Evolutionary conservation across 2,113 vertebrate genomes (phyloP).

Genomic region (Haplochromis burtoni): DNA sequence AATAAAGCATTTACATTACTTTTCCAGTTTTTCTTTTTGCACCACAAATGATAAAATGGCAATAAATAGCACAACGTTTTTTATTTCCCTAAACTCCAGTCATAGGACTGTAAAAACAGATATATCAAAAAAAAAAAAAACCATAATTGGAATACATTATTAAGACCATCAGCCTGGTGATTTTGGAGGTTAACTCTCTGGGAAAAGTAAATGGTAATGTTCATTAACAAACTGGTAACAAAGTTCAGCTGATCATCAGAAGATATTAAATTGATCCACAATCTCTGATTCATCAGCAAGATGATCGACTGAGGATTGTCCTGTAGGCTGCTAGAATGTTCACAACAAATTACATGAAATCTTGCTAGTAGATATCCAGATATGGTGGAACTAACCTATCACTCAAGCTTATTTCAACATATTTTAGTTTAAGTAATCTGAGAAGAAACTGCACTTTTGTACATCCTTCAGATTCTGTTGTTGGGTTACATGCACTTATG

Average conservation of each 20-base stretch:
- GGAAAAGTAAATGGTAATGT: background rate
- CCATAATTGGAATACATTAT: background rate
- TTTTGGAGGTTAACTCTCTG: background rate
- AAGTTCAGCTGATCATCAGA: background rate
- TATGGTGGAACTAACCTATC: background rate
- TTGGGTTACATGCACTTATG: background rate
- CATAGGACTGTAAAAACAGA: background rate
- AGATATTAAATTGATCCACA: background rate
- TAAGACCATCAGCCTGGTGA: background rate
- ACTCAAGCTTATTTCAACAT: background rate
- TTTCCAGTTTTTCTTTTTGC: background rate
- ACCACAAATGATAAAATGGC: background rate
- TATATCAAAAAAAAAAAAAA: accelerated
- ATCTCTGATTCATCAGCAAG: background rate
- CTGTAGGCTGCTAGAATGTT: background rate
- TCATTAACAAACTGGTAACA: background rate
- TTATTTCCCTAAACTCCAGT: background rate
- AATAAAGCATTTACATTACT: background rate
- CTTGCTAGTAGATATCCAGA: background rate
- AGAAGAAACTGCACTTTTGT: background rate
- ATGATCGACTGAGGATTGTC: background rate
- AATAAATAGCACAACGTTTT: background rate
- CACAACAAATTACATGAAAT: background rate
- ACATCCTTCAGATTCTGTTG: background rate
- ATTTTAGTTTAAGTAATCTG: background rate